Evolutionary conservation across 1,140 invertebrate genomes (phyloP), one percentile per base, ranked within the genome.

Genomic region (Heliconius himera): DNA sequence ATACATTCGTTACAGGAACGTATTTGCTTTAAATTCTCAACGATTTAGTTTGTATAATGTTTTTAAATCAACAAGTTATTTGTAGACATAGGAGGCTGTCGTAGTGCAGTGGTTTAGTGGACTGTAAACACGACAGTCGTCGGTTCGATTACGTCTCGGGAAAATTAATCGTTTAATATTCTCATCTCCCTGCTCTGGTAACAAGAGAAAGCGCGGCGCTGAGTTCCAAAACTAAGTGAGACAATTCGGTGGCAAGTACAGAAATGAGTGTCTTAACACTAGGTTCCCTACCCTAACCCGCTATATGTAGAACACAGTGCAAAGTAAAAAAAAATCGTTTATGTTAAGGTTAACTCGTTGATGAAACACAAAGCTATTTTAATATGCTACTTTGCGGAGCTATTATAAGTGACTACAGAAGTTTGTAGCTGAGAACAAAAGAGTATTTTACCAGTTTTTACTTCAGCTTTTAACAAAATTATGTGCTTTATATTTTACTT

Each of bases 1-100:
- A 93, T 93, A 90, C 90, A 88, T 92, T 91, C 87, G 86, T 91
- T 91, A 89, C 87, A 81, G 60, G 22, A 66, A 81, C 78, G 82
- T 88, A 87, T 87, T 89, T 84, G 81, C 83, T 84, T 85, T 86
- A 86, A 82, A 84, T 77, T 82, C 76, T 80, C 83, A 88, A 88
- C 82, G 81, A 86, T 86, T 88, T 87, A 86, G 88, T 88, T 83
- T 66, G 60, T 16, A 29, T 66, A 4, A 26, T 66, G 2, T 66
- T 26, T 66, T 66, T 16, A 66, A 26, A 66, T 66, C 60, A 66
- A 66, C 56, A 66, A 66, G 56, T 66, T 66, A 16, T 46, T 46
- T 46, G 41, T 46, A 1, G 41, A 46, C 41, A 46, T 3, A 13
- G 13, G 11, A 41, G 41, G 11, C 11, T 1, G 9, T 11, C 11